Evolutionary conservation across 2,113 vertebrate species (phyloP).

Genomic region (Nyctereutes procyonoides): DNA sequence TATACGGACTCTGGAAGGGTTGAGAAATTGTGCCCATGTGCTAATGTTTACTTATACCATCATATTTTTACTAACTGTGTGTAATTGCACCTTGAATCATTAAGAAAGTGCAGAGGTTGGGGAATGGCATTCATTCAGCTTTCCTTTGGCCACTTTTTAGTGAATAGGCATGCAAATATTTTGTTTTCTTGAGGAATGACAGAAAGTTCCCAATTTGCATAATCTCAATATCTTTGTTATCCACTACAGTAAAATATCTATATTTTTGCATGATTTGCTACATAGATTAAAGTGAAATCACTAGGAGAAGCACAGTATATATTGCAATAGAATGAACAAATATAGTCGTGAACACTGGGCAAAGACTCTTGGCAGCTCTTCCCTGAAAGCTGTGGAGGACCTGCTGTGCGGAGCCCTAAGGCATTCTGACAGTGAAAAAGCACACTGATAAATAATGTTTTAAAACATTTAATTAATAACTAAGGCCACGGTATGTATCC

Average conservation of each 20-base stretch:
- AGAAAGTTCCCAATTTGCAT: constrained; percentile 65
- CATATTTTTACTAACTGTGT: not conserved
- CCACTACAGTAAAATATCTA: not conserved
- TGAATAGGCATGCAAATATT: constrained; percentile 21
- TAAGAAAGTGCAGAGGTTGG: not conserved
- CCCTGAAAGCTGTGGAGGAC: constrained; percentile 68
- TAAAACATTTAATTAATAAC: constrained; percentile 76
- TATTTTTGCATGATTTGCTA: constrained; percentile 50
- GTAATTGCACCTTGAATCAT: constrained; percentile 2
- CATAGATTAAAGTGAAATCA: constrained; percentile 57
- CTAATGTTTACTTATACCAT: not conserved
- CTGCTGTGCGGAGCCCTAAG: constrained; percentile 36
- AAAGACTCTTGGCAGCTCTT: constrained; percentile 57
- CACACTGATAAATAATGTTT: constrained; percentile 68
- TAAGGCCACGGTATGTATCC: not conserved
- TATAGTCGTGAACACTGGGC: not conserved
- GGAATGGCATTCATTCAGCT: not conserved
- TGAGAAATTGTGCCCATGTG: not conserved
- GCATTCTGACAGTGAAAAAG: constrained; percentile 53
- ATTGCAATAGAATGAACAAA: constrained; percentile 46
- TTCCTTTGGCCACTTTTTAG: constrained; percentile 45
- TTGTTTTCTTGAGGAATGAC: constrained; percentile 35
- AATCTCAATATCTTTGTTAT: constrained; percentile 56
- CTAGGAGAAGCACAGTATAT: not conserved
- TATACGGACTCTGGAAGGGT: not conserved